Conservation (phyloP, 2,888 invertebrate genomes). For the Dicycla oo region DNA sequence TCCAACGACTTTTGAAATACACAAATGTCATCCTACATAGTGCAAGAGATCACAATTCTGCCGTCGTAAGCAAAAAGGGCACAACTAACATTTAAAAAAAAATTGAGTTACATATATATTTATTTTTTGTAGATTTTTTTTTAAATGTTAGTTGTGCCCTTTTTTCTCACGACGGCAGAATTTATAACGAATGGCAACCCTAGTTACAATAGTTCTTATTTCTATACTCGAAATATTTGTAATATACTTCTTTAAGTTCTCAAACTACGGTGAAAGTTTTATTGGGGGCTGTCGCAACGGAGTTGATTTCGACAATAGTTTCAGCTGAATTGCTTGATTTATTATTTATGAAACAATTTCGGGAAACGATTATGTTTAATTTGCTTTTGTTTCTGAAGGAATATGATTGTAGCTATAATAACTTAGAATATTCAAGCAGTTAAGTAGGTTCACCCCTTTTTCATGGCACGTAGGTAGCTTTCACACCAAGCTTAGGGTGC, state of each 20-base stretch:
- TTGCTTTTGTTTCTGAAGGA: neutral
- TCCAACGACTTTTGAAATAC: no score
- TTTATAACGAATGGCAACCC: conserved; percentile 4
- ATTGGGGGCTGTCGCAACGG: conserved; percentile 11
- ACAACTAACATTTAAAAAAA: no score
- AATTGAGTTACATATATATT: no score
- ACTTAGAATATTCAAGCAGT: neutral
- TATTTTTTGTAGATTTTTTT: no score
- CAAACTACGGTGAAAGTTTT: conserved; percentile 44
- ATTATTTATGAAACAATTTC: conserved; percentile 32
- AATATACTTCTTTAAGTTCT: conserved; percentile 43
- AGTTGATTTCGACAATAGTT: conserved; percentile 31
- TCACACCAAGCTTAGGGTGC: no score
- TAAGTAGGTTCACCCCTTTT: neutral
- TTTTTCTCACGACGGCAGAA: no score
- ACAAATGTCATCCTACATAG: no score
- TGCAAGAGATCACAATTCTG: no score
- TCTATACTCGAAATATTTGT: conserved; percentile 49
- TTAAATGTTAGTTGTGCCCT: no score
- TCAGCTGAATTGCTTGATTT: conserved; percentile 25
- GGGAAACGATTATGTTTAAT: neutral
- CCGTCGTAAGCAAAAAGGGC: no score
- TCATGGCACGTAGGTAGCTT: neutral
- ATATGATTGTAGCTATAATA: neutral
- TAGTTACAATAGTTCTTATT: conserved; percentile 20